phyloP scores from a whole-genome alignment of 2,113 vertebrate species.

The Poeciliopsis turrubarensis region DNA sequence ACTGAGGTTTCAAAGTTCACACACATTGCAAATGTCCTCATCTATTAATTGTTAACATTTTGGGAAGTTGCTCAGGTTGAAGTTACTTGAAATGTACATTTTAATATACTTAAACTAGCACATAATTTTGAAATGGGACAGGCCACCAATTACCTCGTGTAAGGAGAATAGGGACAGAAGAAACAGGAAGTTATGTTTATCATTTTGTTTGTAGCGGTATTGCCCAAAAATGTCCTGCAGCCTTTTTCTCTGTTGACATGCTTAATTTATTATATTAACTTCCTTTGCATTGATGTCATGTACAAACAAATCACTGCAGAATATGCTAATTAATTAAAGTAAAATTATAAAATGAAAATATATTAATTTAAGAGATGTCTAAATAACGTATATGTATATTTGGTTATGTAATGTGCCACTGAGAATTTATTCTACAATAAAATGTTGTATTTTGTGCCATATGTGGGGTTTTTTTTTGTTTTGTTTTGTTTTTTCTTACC shows the following conservation, averaged over 20 bases:
- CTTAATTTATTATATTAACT: constrained; percentile 77
- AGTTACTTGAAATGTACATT: background rate
- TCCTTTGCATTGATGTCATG: constrained; percentile 75
- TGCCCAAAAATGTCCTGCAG: constrained; percentile 51
- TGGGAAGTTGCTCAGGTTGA: constrained; percentile 2
- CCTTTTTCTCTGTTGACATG: constrained; percentile 67
- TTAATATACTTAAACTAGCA: constrained; percentile 9
- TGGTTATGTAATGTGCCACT: constrained; percentile 81
- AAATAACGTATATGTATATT: constrained; percentile 81
- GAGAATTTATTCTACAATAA: constrained; percentile 83
- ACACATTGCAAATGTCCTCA: constrained; percentile 4
- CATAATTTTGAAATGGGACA: background rate
- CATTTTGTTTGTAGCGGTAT: constrained; percentile 61
- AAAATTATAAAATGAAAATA: constrained; percentile 62
- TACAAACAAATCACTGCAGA: constrained; percentile 72
- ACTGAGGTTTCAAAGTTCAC: constrained; percentile 15
- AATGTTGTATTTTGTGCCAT: constrained; percentile 85
- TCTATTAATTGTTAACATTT: constrained; percentile 8
- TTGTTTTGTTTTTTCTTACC: background rate
- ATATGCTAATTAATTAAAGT: constrained; percentile 56
- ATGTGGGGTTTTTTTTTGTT: constrained; percentile 12
- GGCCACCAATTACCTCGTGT: constrained; percentile 17
- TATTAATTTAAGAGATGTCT: constrained; percentile 77
- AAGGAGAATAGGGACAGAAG: constrained; percentile 28
- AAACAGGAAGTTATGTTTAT: constrained; percentile 33